Conservation (phyloP, 2,797 vertebrate genomes). For the Propithecus perrieri region DNA sequence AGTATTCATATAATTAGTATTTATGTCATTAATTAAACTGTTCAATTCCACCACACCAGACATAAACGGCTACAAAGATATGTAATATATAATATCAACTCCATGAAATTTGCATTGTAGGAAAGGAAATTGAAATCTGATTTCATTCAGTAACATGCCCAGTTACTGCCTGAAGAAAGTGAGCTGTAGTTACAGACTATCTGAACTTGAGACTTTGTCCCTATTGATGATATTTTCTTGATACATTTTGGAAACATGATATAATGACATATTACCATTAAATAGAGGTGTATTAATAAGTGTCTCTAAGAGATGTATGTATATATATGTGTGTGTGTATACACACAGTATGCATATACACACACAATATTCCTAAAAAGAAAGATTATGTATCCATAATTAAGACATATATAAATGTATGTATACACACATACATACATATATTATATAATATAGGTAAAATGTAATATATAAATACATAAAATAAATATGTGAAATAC, state of each 20-base stretch:
- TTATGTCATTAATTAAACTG: conserved; percentile 19
- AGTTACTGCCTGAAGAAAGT: not conserved
- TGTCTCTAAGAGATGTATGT: not conserved
- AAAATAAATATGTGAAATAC: not conserved
- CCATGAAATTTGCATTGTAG: not conserved
- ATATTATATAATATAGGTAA: not conserved
- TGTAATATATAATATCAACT: not conserved
- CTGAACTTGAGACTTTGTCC: not conserved
- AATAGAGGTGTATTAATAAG: not conserved
- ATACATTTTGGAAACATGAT: not conserved
- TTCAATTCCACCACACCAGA: not conserved
- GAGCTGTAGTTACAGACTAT: not conserved
- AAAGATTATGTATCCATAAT: not conserved
- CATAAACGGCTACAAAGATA: not conserved
- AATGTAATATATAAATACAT: not conserved
- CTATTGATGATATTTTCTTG: not conserved
- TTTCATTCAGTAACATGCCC: not conserved
- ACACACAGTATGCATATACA: not conserved
- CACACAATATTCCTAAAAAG: not conserved
- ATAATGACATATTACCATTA: not conserved
- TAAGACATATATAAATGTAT: not conserved
- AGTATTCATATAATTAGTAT: not conserved
- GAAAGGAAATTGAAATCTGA: not conserved
- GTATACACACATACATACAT: not conserved
- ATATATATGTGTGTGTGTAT: not conserved